These are phyloP conservation scores for Pygocentrus nattereri DNA, from an alignment of 2,797 vertebrate genomes.

Conservation along the genomic window DNA sequence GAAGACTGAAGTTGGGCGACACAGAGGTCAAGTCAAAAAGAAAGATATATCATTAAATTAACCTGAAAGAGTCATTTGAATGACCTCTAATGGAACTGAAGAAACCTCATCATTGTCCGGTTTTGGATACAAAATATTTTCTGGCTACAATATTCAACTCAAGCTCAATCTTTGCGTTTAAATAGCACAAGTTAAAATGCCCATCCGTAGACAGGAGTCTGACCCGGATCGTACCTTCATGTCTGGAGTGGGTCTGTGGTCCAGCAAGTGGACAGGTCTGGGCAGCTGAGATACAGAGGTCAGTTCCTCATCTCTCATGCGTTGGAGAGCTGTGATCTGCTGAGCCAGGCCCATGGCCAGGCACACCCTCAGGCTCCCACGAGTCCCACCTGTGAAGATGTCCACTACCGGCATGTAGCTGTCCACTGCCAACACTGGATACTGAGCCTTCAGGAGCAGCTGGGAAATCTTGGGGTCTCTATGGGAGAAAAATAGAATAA, in stretches of 20 bases:
- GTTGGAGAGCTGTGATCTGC: slow-evolving; percentile 88
- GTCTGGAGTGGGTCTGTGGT: slow-evolving; percentile 71
- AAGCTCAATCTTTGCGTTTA: too few species aligned
- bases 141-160: not conserved
- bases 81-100: too few species aligned
- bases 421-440: slow-evolving; percentile 93
- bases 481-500: not conserved
- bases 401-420: slow-evolving; percentile 88
- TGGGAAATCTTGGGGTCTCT: slow-evolving; percentile 87
- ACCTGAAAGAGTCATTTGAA: too few species aligned
- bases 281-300: slow-evolving; percentile 49
- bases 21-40: too few species aligned
- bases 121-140: too few species aligned
- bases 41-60: too few species aligned
- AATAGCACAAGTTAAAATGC: not conserved
- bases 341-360: slow-evolving; percentile 90
- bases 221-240: slow-evolving; percentile 65
- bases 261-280: slow-evolving; percentile 84
- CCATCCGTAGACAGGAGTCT: not conserved
- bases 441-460: slow-evolving; percentile 90
- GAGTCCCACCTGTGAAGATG: slow-evolving; percentile 85
- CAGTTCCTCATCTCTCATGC: slow-evolving; percentile 80
- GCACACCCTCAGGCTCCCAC: slow-evolving; percentile 88
- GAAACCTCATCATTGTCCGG: too few species aligned
- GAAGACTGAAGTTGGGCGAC: too few species aligned